Evolutionary conservation across 2,888 invertebrate genomes (phyloP), one percentile per base, ranked within the genome.

Genomic region (Heliconius ismenius): DNA sequence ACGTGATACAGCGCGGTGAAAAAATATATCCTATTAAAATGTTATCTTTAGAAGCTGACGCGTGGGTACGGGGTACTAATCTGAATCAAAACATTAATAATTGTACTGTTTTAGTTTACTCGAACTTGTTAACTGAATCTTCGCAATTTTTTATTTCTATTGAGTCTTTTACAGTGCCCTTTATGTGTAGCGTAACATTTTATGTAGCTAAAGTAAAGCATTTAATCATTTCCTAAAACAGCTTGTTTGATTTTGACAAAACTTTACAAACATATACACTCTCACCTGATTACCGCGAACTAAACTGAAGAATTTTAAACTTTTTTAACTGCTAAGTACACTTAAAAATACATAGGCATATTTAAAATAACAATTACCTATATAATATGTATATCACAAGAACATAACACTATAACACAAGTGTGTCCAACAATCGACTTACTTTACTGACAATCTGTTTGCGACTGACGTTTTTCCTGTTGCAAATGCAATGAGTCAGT

Each of bases 381-480:
- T 67, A 24, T 43, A 4, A 6, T 67, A 24, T 43, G 11, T 39
- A 11, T 67, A 67, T 39, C 24, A 67, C 67, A 24, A 39, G 13
- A 39, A 67, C 67, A 67, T 39, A 39, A 43, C 67, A 67, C 67
- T 39, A 39, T 6, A 65, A 6, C 32, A 13, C 67, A n/a, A 21
- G n/a, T 32, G 4, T 36, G n/a, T 32, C 24, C 62, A 4, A 39
- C 67, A 67, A 13, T 15, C 67, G 67, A 67, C 67, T 39, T 1
- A 67, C 67, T 39, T 24, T 39, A 67, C 39, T 67, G 67, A 58
- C 70, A 70, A 24, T 58, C 32, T 58, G 70, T 58, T 36, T 32
- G 15, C 21, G 21, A 69, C 69, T 69, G 32, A 70, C 32, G 39
- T 39, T 58, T 70, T 58, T 70, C 70, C 70, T 70, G 70, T 70